A percentile compares a stretch with the other conserved stretches of the same genome.
Conservation (phyloP, 2,113 vertebrate genomes). For the Rissa tridactyla region DNA sequence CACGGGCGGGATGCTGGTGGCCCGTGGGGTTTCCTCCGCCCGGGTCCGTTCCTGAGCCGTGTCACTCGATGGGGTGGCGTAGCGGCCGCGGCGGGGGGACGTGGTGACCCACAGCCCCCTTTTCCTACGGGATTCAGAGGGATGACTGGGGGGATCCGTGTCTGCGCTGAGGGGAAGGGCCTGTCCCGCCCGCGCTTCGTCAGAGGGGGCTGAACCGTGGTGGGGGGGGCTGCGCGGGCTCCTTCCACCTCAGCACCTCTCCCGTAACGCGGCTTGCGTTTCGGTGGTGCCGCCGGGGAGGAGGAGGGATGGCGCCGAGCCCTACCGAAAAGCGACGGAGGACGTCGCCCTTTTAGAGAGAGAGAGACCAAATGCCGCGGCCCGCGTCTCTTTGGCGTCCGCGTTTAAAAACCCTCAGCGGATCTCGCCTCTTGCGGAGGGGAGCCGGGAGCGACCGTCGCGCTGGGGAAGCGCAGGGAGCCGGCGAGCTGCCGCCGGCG, state of each 20-base stretch:
- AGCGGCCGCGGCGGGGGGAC: rapidly evolving
- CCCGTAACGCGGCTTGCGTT: background rate
- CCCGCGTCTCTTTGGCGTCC: background rate
- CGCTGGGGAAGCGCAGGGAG: background rate
- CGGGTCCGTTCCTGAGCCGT: too few relatives aligned
- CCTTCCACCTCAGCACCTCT: background rate
- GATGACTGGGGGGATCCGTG: too few relatives aligned
- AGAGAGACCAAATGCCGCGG: background rate
- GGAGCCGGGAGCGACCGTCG: background rate
- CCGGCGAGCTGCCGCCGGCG: background rate
- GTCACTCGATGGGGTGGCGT: too few relatives aligned
- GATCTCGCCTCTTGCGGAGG: too few relatives aligned
- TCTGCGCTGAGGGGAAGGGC: background rate
- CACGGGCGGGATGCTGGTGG: background rate
- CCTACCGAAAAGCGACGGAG: background rate
- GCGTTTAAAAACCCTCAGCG: background rate
- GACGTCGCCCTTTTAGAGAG: background rate
- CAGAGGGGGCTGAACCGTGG: background rate
- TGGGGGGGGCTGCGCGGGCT: background rate
- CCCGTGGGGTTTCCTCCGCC: background rate
- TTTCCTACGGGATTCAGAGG: background rate
- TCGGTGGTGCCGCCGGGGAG: background rate
- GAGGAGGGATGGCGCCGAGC: too few relatives aligned
- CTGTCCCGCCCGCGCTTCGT: background rate
- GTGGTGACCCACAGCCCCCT: background rate